Evolutionary conservation across 2,797 vertebrate genomes (phyloP), one percentile per base, ranked within the genome.

Genomic region (Aselliscus stoliczkanus): DNA sequence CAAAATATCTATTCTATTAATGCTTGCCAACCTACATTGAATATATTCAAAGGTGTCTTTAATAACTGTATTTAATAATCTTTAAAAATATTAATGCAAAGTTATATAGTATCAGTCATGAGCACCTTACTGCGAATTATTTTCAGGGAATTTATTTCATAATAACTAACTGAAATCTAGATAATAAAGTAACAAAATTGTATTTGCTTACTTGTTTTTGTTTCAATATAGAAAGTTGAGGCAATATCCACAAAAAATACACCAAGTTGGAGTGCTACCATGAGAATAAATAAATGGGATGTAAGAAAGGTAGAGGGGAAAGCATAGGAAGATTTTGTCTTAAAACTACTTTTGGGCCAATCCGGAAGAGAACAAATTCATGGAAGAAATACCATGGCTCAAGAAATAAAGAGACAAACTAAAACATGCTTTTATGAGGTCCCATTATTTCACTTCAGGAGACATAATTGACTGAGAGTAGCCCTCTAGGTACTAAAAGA

Each of bases 321-420:
- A 31, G 12, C n/a, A 75, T 27, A 72, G 7, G 50, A 69, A 87
- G 23, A n/a, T 34, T 76, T 56, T 90, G 2, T n/a, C 29, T 70
- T 54, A 25, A 80, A 79, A 76, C 3, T 69, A 85, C 47, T 8
- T 58, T 79, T 94, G 34, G 37, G 21, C 1, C 11, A 37, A 47
- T 83, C 7, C 17, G 65, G 3, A 86, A 88, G 14, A 90, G 2
- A 12, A 75, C 10, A 87, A 56, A 75, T 62, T 79, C 4, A 21
- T 20, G 21, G 52, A 80, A 84, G 20, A 86, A 96, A 86, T 70
- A 31, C 11, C 7, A 60, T 52, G 47, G 31, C 11, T 90, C 27
- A 83, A 95, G 50, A 73, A 21, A 13, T 92, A 77, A 95, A 69
- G 34, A 90, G 92, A 82, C 7, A 94, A 89, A 90, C 54, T 52